Percentiles rank a stretch among this genome's conserved stretches.
Conservation (phyloP, 2,113 vertebrate species). For the Pluvianellus socialis region DNA sequence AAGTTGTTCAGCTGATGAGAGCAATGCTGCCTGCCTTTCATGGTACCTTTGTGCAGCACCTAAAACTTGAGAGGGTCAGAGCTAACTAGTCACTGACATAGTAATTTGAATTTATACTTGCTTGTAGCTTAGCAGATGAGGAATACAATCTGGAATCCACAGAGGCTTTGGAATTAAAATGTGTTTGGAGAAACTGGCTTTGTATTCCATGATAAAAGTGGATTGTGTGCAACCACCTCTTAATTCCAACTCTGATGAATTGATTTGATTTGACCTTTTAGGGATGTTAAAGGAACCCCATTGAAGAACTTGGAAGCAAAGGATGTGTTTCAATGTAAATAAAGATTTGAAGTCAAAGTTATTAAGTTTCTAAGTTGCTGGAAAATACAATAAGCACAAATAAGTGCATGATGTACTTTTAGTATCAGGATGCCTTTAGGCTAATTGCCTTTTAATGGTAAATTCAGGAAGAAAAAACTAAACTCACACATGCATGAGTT, state of each 20-base stretch:
- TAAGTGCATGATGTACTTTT: background rate
- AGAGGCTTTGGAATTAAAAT: background rate
- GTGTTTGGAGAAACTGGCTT: background rate
- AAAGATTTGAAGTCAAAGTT: background rate
- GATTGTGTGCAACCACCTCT: background rate
- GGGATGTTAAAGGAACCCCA: background rate
- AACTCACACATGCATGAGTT: background rate
- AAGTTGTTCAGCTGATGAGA: background rate
- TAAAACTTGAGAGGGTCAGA: background rate
- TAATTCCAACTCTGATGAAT: background rate
- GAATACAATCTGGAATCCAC: background rate
- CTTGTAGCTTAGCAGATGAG: background rate
- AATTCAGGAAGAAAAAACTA: background rate
- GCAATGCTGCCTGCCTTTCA: background rate
- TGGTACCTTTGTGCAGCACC: background rate
- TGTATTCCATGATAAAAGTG: background rate
- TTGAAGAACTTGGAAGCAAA: background rate
- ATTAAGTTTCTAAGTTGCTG: background rate
- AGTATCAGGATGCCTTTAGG: background rate
- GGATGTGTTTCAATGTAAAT: background rate
- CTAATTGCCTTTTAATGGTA: background rate
- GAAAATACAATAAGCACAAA: background rate
- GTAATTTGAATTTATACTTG: background rate
- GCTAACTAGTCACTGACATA: background rate
- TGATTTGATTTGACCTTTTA: background rate